phyloP scores from a whole-genome alignment of 2,888 invertebrate species.

The Sarcophaga carnaria region DNA sequence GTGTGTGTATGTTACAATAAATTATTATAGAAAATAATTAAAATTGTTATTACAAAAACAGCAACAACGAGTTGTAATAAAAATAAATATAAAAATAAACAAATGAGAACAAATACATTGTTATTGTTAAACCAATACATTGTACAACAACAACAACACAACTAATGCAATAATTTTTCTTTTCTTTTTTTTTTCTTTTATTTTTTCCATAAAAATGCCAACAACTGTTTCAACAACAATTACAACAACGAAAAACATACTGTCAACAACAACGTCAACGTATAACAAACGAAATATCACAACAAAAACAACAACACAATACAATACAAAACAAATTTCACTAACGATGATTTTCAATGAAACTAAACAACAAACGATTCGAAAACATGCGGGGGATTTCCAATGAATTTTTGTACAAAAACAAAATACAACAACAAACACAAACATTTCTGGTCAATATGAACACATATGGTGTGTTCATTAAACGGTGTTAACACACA shows the following conservation, averaged over 20 bases:
- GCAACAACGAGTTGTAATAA: not conserved
- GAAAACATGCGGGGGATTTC: conserved; percentile 51
- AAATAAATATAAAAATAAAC: conserved; percentile 24
- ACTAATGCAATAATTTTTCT: conserved; percentile 30
- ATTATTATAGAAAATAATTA: conserved; percentile 30
- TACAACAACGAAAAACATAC: conserved; percentile 18
- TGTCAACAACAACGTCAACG: conserved; percentile 6
- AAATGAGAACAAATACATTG: not conserved
- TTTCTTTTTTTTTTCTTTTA: not conserved
- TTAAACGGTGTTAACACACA: conserved; percentile 51
- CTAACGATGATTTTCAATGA: conserved; percentile 50
- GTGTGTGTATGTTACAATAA: not conserved
- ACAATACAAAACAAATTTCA: conserved; percentile 9
- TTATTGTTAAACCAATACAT: conserved; percentile 32
- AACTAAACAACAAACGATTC: conserved; percentile 53
- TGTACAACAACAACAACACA: not conserved
- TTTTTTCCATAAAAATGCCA: conserved; percentile 42
- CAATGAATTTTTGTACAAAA: conserved; percentile 36
- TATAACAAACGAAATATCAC: not conserved
- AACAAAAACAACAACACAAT: conserved; percentile 10
- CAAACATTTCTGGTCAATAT: conserved; percentile 54
- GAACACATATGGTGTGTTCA: conserved; percentile 60
- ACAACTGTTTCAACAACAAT: conserved; percentile 53
- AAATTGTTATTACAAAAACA: conserved; percentile 35
- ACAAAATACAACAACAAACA: conserved; percentile 9